Conservation (phyloP, 2,888 invertebrate genomes). For the Microplitis manilae region DNA sequence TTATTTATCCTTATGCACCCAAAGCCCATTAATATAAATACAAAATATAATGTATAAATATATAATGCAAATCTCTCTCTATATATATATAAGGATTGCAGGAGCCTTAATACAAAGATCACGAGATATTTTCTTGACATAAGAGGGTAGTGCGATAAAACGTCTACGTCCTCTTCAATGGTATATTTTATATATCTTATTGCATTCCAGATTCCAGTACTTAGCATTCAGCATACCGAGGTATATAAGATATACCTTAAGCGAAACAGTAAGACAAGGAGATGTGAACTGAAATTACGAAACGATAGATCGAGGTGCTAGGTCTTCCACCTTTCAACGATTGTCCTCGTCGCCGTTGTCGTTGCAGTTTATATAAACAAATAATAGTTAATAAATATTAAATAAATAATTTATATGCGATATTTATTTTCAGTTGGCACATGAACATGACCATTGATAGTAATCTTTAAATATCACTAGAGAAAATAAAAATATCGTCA, state of each 20-base stretch:
- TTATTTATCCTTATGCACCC: background rate
- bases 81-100: background rate
- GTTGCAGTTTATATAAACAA: background rate
- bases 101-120: background rate
- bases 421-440: slow-evolving; percentile 18
- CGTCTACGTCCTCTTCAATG: background rate
- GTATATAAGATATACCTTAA: slow-evolving; percentile 14
- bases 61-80: too few relatives aligned
- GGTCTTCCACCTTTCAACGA: slow-evolving; percentile 29
- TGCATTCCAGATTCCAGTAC: background rate
- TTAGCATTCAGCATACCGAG: slow-evolving; percentile 43
- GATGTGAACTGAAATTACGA: slow-evolving; percentile 14
- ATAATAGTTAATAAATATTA: slow-evolving; percentile 17
- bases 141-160: slow-evolving; percentile 1
- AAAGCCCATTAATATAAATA: background rate
- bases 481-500: slow-evolving; percentile 28
- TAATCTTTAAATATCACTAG: slow-evolving; percentile 19
- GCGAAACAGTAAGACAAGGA: slow-evolving; percentile 18
- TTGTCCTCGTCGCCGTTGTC: background rate
- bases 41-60: background rate
- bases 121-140: background rate
- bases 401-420: slow-evolving; percentile 3
- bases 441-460: slow-evolving; percentile 5
- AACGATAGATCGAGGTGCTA: slow-evolving; percentile 22
- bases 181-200: background rate